A percentile compares a stretch with the other conserved stretches of the same genome.
These are phyloP conservation scores for Pilophorus perplexus DNA, from an alignment of 2,888 invertebrate species.

Conservation along the genomic window DNA sequence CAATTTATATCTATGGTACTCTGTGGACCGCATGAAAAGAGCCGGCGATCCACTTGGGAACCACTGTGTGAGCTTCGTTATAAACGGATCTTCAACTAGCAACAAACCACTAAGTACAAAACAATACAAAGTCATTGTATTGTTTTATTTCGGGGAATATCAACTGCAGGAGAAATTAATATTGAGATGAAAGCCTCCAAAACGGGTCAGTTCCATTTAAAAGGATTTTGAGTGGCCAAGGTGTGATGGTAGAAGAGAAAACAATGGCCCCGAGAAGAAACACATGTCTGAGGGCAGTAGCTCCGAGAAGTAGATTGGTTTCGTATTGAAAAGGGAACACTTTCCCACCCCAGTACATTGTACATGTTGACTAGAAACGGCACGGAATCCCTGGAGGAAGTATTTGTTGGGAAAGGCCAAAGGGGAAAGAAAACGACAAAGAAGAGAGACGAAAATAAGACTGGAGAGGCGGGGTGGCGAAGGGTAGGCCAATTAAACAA, in stretches of 20 bases:
- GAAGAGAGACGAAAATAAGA: conserved; percentile 31
- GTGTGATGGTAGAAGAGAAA: background rate
- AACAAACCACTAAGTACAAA: too few species aligned
- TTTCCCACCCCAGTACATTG: background rate
- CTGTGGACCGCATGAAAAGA: too few species aligned
- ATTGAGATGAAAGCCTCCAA: too few species aligned
- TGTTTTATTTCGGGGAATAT: too few species aligned
- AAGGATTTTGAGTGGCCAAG: too few species aligned
- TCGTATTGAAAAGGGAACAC: conserved; percentile 25
- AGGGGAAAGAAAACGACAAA: conserved; percentile 19
- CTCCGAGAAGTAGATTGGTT: conserved; percentile 24
- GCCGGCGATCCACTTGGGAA: too few species aligned
- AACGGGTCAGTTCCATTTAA: too few species aligned
- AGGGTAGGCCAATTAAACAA: conserved; percentile 45
- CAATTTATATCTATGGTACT: too few species aligned
- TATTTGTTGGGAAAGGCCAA: background rate
- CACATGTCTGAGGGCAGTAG: conserved; percentile 2
- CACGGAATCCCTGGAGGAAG: conserved; percentile 1
- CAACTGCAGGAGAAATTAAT: too few species aligned
- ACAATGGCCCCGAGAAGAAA: conserved; percentile 4
- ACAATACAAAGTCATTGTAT: too few species aligned
- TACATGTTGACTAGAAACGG: conserved; percentile 12
- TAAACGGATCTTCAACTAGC: too few species aligned
- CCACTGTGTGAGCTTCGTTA: too few species aligned
- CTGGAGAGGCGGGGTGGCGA: conserved; percentile 8